These are phyloP conservation scores for Dendronephthya gigantea DNA, from an alignment of 64 coral and sea anemone genomes.

Conservation along the genomic window DNA sequence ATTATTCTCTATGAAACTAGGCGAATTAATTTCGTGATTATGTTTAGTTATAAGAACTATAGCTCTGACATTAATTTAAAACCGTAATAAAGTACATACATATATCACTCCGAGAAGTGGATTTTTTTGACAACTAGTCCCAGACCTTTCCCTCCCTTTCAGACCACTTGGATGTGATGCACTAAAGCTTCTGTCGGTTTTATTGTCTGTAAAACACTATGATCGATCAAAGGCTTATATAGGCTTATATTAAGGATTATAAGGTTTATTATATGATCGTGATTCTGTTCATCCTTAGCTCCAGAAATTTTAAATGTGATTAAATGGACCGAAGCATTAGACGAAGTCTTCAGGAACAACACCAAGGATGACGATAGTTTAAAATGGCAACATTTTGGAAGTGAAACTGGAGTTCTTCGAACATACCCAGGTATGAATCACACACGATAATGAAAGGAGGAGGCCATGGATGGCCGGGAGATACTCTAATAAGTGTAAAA, in stretches of 20 bases:
- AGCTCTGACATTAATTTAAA: too few relatives aligned
- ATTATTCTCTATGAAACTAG: too few relatives aligned
- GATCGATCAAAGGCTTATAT: neutral
- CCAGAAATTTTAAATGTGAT: slow-evolving; percentile 70
- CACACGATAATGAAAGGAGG: too few relatives aligned
- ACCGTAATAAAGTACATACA: too few relatives aligned
- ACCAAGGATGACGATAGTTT: slow-evolving; percentile 38
- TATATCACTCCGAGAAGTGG: too few relatives aligned
- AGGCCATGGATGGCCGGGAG: neutral
- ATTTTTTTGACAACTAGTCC: too few relatives aligned
- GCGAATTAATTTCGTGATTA: too few relatives aligned
- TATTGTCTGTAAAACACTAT: neutral
- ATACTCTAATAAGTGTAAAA: too few relatives aligned
- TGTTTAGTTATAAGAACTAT: too few relatives aligned
- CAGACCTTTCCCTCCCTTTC: too few relatives aligned
- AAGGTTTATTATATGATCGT: neutral
- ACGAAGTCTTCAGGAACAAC: slow-evolving; percentile 64
- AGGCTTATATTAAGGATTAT: neutral
- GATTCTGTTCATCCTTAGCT: slow-evolving; percentile 33
- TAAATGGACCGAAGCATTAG: slow-evolving; percentile 60
- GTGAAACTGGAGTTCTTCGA: slow-evolving; percentile 71
- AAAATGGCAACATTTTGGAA: slow-evolving; percentile 89
- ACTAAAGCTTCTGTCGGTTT: too few relatives aligned
- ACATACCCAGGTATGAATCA: slow-evolving; percentile 56
- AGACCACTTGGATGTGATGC: too few relatives aligned